Evolutionary conservation across 2,113 vertebrate species (phyloP), one percentile per base, ranked within the genome.

Genomic region (Caranx melampygus): DNA sequence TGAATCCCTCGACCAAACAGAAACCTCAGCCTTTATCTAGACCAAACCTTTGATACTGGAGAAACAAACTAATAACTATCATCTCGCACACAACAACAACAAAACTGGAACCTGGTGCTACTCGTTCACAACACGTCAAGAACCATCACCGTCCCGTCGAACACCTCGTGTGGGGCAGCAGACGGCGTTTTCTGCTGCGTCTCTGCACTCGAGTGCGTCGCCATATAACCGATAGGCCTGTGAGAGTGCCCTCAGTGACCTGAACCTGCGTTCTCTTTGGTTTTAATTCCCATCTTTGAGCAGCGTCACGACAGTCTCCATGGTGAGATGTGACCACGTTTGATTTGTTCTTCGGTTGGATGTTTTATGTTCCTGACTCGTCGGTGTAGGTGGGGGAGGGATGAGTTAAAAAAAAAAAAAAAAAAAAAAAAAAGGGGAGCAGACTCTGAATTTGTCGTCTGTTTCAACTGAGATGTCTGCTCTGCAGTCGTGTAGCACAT

Each of bases 41-140:
- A 87, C 75, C 82, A 84, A 85, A 77, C 78, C 78, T 79, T 81
- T 81, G 58, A 85, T 75, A 90, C 90, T 81, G 83, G 83, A 87
- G 42, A 37, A 85, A 54, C 3, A 26, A 64, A n/a, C 35, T 5
- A 15, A 57, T 75, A 64, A n/a, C 35, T 5, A 15, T 60, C 77
- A 81, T 77, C 66, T 80, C 71, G 54, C 63, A 64, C 67, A 57
- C 52, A 75, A 20, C 67, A 26, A 26, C 34, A 16, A 68, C 51
- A 47, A 15, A 88, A 90, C 90, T 89, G 80, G 79, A 89, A 87
- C 45, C 73, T 81, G 89, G 88, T 88, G 92, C 91, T 91, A 79
- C 66, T 51, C 18, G 59, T 54, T 73, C 67, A 15, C 37, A 15
- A 47, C 47, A 47, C 4, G 21, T 21, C 62, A 3, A 58, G 9